A percentile compares a stretch with the other conserved stretches of the same genome.
These are phyloP conservation scores for Troglohyphantes excavatus DNA, from an alignment of 2,888 invertebrate species.

Conservation along the genomic window DNA sequence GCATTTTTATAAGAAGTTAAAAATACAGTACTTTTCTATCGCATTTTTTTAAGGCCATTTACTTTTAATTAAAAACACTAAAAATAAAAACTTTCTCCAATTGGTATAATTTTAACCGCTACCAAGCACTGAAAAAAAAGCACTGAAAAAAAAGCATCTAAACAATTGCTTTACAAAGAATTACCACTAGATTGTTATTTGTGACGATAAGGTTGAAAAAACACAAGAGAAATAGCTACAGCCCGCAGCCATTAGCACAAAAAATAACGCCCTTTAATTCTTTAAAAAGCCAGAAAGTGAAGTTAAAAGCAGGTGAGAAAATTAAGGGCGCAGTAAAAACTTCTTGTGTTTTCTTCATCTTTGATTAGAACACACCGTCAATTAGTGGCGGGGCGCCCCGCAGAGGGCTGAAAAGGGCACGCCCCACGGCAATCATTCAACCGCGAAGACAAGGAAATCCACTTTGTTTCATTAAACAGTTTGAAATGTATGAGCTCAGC, in stretches of 20 bases:
- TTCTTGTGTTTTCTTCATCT: conserved; percentile 19
- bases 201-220: neutral
- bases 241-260: neutral
- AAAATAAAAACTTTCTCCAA: too few relatives aligned
- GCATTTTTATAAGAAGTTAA: too few relatives aligned
- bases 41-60: too few relatives aligned
- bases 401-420: neutral
- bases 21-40: too few relatives aligned
- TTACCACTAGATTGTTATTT: neutral
- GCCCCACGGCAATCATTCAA: conserved; percentile 31
- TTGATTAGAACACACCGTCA: conserved; percentile 60
- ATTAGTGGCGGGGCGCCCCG: conserved; percentile 14
- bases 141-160: too few relatives aligned
- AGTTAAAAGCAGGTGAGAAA: conserved; percentile 2
- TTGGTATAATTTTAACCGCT: too few relatives aligned
- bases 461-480: conserved; percentile 57
- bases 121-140: too few relatives aligned
- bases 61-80: too few relatives aligned
- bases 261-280: neutral
- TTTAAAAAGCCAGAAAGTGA: neutral
- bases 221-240: neutral
- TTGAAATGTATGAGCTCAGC: neutral
- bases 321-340: neutral
- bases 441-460: conserved; percentile 56
- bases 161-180: neutral